Evolutionary conservation across 2,113 vertebrate genomes (phyloP), one percentile per base, ranked within the genome.

Genomic region (Tragelaphus strepsiceros): DNA sequence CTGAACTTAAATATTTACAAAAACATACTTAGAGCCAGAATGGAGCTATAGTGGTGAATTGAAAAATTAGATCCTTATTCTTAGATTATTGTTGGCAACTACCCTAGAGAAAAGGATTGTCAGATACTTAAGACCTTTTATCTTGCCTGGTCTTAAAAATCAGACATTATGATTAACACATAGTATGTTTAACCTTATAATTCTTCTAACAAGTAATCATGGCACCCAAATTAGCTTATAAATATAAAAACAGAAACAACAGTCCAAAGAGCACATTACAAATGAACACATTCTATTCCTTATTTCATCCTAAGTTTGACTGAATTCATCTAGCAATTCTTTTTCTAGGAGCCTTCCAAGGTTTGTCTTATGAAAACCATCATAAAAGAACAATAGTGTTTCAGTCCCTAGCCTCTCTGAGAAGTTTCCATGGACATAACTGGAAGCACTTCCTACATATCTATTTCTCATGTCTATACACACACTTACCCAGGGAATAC

Each of bases 271-370:
- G 32, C 35, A 61, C 4, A 81, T 86, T 92, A 92, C 8, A 71
- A 67, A 78, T 64, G 28, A 97, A 64, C 74, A 15, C 30, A 94
- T 39, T 92, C 21, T 39, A 95, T 39, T 94, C 28, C 58, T 91
- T 94, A 94, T 82, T 51, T 86, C 46, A 88, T 80, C 92, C 59
- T 32, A 62, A 35, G 22, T 97, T 95, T 80, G 39, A 91, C 74
- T 58, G 30, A 84, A 77, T 93, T 94, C 35, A 95, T 1, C 54
- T 16, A 81, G 56, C 74, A 39, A 54, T 51, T 14, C 53, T 53
- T 67, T 54, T 92, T 94, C 74, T 91, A 43, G n/a, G 32, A 89
- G 53, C 0, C 15, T 86, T 86, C n/a, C 39, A 97, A 58, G n/a
- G 58, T 61, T 91, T 67, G 22, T 58, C 9, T n/a, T 61, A 89